A percentile compares a stretch with the other conserved stretches of the same genome.
Evolutionary conservation across 2,797 vertebrate genomes (phyloP).

Genomic region (Platyrinchus mystaceus): DNA sequence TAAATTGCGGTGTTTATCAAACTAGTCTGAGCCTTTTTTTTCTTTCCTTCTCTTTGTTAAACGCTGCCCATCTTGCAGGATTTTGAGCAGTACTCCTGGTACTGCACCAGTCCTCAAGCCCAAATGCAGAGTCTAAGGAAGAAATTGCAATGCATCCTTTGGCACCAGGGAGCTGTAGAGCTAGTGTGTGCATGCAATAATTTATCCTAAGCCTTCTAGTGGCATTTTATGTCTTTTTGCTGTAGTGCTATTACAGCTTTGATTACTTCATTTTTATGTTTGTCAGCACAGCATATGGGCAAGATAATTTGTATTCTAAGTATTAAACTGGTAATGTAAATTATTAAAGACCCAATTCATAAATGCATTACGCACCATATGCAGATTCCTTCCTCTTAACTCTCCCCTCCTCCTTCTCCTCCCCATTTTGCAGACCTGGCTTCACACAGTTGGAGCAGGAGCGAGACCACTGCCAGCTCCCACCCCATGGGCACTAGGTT

Average conservation of each 20-base stretch:
- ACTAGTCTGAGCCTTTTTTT: neutral
- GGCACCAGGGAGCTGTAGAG: slow-evolving; percentile 69
- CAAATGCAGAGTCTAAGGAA: slow-evolving; percentile 54
- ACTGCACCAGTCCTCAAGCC: slow-evolving; percentile 30
- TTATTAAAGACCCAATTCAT: slow-evolving; percentile 78
- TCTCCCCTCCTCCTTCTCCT: neutral
- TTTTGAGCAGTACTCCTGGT: neutral
- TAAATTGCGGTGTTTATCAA: slow-evolving; percentile 32
- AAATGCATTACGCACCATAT: slow-evolving; percentile 61
- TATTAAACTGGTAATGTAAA: slow-evolving; percentile 76
- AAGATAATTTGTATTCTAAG: slow-evolving; percentile 76
- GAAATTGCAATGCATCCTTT: slow-evolving; percentile 65
- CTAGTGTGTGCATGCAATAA: slow-evolving; percentile 64
- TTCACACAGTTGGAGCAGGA: neutral
- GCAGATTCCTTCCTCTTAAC: slow-evolving; percentile 43
- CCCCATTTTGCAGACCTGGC: neutral
- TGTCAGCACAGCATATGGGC: slow-evolving; percentile 75
- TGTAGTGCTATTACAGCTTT: slow-evolving; percentile 74
- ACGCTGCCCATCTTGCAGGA: neutral
- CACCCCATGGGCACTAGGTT: neutral
- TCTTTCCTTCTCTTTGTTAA: neutral
- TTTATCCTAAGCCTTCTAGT: slow-evolving; percentile 72
- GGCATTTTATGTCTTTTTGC: slow-evolving; percentile 75
- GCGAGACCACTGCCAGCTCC: rapidly evolving
- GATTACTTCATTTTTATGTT: slow-evolving; percentile 78